A percentile compares a stretch with the other conserved stretches of the same genome.
phyloP scores from a whole-genome alignment of 1,140 invertebrate genomes.

The Apolygus lucorum region DNA sequence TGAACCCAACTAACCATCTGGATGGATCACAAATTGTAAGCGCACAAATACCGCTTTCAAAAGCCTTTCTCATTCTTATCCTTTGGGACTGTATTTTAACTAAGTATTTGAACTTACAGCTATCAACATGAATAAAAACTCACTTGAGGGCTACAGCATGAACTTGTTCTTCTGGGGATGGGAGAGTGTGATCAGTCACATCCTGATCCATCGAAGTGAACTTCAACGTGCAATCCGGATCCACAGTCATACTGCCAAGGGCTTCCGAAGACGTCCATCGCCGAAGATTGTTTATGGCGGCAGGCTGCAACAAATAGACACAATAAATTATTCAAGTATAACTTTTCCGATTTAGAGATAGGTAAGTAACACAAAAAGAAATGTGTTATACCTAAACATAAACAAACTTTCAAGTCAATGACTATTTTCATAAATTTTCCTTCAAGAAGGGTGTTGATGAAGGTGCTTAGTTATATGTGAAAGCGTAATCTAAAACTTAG shows the following conservation, averaged over 20 bases:
- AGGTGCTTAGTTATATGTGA: too few relatives aligned
- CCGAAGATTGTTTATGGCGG: slow-evolving; percentile 64
- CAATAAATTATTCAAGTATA: slow-evolving; percentile 2
- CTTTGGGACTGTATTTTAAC: too few relatives aligned
- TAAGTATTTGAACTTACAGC: too few relatives aligned
- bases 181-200: slow-evolving; percentile 62
- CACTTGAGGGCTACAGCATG: slow-evolving; percentile 69
- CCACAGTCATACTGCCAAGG: slow-evolving; percentile 67
- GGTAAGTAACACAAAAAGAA: neutral
- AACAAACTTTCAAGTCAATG: neutral
- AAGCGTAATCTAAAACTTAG: too few relatives aligned
- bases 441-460: too few relatives aligned
- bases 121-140: too few relatives aligned
- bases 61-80: too few relatives aligned
- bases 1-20: too few relatives aligned
- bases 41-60: too few relatives aligned
- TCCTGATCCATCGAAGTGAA: slow-evolving; percentile 42
- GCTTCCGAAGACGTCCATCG: slow-evolving; percentile 78
- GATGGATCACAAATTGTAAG: too few relatives aligned
- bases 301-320: slow-evolving; percentile 56
- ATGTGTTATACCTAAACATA: neutral
- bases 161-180: slow-evolving; percentile 72
- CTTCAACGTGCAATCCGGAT: slow-evolving; percentile 58
- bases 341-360: neutral
- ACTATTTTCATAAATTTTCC: too few relatives aligned